Base-by-base conservation (phyloP, 2,888 invertebrate genomes). In the Leucoma salicis region DNA sequence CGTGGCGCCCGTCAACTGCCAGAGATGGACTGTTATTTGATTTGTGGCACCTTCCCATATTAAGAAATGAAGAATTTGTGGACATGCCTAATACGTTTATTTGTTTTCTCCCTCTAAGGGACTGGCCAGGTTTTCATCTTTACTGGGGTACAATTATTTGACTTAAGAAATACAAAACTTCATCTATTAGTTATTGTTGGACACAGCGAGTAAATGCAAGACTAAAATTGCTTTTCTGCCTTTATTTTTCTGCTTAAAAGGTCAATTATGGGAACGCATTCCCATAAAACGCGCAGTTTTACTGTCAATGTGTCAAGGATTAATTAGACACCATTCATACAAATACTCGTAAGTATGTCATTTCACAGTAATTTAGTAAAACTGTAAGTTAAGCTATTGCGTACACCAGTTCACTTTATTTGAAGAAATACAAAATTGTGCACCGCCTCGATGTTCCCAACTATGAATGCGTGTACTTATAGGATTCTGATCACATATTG, bases 1-100 rank as follows among this genome's bases (percentile, higher is more conserved):
- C 63, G 63, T 61, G 66, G 59, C 66, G 51, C 58, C 42, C 56
- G 53, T 42, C 60, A 43, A 47, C 39, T 48, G 39, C 31, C 35
- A 42, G 43, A 36, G 41, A 39, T 45, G 15, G 49, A 34, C 49
- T 38, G 46, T 59, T 48, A 66, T 64, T 64, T 52, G 53, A 67
- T 66, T 66, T 63, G 58, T 52, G 46, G 52, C 48, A 53, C 52
- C 59, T 58, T 52, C 53, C 36, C 39, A 34, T 43, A 48, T 48
- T 32, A 28, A 38, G 36, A 39, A 47, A 45, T 46, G 39, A 57
- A 42, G 14, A 31, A 11, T 31, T 15, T 14, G 15, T 31, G 14
- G 31, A 15, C 2, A 16, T 31, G 14, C 15, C 11, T n/a, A 31
- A 14, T 14, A 14, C 1, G n/a, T n/a, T 31, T 27, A 27, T 11